Conservation (phyloP, 2,797 vertebrate species). For the Arrhamphus sclerolepis region DNA sequence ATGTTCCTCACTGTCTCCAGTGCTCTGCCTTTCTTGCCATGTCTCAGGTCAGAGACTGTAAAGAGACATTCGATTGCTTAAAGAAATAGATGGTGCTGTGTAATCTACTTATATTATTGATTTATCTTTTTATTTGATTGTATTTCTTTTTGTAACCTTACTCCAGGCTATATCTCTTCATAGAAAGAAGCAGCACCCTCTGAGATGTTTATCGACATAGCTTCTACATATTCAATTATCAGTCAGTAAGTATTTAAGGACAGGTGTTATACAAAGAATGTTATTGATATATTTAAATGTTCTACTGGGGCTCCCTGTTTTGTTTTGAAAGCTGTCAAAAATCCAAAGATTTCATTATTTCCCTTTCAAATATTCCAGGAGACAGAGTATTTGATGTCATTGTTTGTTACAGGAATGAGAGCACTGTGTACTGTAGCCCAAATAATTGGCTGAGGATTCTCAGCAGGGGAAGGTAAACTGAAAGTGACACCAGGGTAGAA, state of each 20-base stretch:
- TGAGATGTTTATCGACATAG: slow-evolving; percentile 65
- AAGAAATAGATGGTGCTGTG: slow-evolving; percentile 62
- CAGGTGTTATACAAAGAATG: slow-evolving; percentile 26
- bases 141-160: slow-evolving; percentile 64
- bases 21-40: slow-evolving; percentile 22
- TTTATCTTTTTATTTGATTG: slow-evolving; percentile 66
- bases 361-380: slow-evolving; percentile 49
- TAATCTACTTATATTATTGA: slow-evolving; percentile 72
- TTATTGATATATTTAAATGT: slow-evolving; percentile 33
- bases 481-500: slow-evolving; percentile 72
- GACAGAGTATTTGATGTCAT: slow-evolving; percentile 63
- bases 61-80: slow-evolving; percentile 60
- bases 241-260: slow-evolving; percentile 30
- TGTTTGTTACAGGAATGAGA: slow-evolving; percentile 57
- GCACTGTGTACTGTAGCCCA: slow-evolving; percentile 62
- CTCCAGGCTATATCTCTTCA: slow-evolving; percentile 66
- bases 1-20: slow-evolving; percentile 29
- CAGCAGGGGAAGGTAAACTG: slow-evolving; percentile 79
- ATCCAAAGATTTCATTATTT: slow-evolving; percentile 30
- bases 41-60: slow-evolving; percentile 43
- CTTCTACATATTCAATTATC: slow-evolving; percentile 56
- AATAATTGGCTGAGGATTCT: slow-evolving; percentile 74
- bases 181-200: slow-evolving; percentile 27
- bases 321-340: slow-evolving; percentile 54
- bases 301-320: slow-evolving; percentile 17